These are phyloP conservation scores for Eupithecia pulchellata DNA, from an alignment of 2,888 invertebrate species.

Conservation along the genomic window DNA sequence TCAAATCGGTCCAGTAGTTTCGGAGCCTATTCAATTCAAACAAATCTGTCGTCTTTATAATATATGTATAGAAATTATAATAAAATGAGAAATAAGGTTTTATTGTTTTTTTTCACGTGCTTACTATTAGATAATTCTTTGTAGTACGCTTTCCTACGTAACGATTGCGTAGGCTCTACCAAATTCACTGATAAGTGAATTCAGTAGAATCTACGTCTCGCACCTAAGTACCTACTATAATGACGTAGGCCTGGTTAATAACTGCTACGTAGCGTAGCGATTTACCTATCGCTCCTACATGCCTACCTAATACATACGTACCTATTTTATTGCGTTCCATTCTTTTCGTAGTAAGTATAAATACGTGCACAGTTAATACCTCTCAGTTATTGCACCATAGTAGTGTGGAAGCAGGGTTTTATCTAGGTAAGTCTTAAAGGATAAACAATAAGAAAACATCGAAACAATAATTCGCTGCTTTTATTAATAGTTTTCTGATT, in stretches of 20 bases:
- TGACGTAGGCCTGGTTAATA: slow-evolving; percentile 6
- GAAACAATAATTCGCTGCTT: not conserved
- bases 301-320: not conserved
- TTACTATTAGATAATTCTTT: too few species aligned
- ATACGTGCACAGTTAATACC: slow-evolving; percentile 18
- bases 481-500: not conserved
- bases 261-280: slow-evolving; percentile 4
- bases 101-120: too few species aligned
- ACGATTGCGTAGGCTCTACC: not conserved
- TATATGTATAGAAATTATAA: too few species aligned
- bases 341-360: slow-evolving; percentile 20
- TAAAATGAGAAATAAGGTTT: too few species aligned
- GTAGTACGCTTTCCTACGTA: not conserved
- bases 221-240: too few species aligned
- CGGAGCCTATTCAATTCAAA: too few species aligned
- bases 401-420: not conserved
- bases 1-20: too few species aligned
- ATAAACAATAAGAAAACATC: not conserved
- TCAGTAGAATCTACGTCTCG: too few species aligned
- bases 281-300: not conserved
- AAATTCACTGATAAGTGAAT: too few species aligned
- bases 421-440: not conserved
- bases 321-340: slow-evolving; percentile 9
- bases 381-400: slow-evolving; percentile 17
- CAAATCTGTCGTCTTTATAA: too few species aligned